A percentile compares a stretch with the other conserved stretches of the same genome.
Evolutionary conservation across 2,797 vertebrate species (phyloP).

Genomic region (Anableps anableps): DNA sequence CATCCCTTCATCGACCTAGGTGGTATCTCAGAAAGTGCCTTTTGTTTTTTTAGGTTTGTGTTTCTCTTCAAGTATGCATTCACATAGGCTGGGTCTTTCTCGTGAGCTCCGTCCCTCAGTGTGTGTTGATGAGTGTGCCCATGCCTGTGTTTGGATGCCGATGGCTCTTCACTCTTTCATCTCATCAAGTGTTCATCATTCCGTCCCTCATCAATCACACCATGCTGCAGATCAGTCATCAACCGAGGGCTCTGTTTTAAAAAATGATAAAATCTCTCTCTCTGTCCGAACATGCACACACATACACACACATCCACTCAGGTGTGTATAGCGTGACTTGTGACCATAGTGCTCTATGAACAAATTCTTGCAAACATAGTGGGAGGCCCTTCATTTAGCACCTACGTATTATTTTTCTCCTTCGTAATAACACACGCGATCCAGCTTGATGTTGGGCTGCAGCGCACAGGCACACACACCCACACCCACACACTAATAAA

Average conservation of each 20-base stretch:
- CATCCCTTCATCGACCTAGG: conserved; percentile 65
- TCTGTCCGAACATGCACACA: conserved; percentile 16
- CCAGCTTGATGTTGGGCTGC: conserved; percentile 54
- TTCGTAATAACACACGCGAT: conserved; percentile 55
- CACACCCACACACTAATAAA: not conserved
- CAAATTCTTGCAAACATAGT: conserved; percentile 62
- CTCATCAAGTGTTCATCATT: conserved; percentile 76
- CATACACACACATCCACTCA: conserved; percentile 8
- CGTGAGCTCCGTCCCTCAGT: conserved; percentile 33
- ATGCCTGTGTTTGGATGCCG: conserved; percentile 31
- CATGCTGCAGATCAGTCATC: conserved; percentile 68
- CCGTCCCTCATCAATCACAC: conserved; percentile 74
- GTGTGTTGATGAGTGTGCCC: conserved; percentile 20
- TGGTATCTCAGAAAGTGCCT: conserved; percentile 44
- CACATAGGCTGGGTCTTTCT: conserved; percentile 41
- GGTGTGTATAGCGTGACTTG: conserved; percentile 43
- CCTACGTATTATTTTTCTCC: conserved; percentile 65
- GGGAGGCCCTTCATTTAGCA: conserved; percentile 55
- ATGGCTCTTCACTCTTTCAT: conserved; percentile 76
- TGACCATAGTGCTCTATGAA: conserved; percentile 62
- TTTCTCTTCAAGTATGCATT: conserved; percentile 34
- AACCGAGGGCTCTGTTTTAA: conserved; percentile 56
- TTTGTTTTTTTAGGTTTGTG: conserved; percentile 26
- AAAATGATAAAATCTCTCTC: conserved; percentile 71
- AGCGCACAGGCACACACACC: conserved; percentile 41